phyloP scores from a whole-genome alignment of 92 coral and sea anemone species.

The Pocillopora meandrina region DNA sequence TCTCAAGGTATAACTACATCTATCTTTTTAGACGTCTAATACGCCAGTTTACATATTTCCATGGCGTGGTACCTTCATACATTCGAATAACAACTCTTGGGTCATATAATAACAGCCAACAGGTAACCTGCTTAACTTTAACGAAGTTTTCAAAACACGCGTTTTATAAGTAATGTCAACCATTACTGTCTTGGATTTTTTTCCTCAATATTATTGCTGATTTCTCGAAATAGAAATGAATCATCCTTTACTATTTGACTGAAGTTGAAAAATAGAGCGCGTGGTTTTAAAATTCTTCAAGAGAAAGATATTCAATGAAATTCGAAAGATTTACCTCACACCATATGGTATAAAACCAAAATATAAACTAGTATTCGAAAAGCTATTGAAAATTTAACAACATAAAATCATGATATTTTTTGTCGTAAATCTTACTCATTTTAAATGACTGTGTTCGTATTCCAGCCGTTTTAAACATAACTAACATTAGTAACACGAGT shows the following conservation, averaged over 20 bases:
- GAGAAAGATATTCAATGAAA: not conserved
- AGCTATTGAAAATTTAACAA: conserved; percentile 58
- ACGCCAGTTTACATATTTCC: conserved; percentile 20
- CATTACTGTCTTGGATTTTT: not conserved
- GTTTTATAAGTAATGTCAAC: not conserved
- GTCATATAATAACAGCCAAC: conserved; percentile 55
- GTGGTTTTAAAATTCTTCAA: not conserved
- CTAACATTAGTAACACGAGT: not conserved
- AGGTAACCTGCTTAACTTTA: conserved; percentile 59
- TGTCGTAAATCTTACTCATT: conserved; percentile 1
- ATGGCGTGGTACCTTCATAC: conserved; percentile 15
- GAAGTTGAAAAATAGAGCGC: not conserved
- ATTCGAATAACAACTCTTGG: conserved; percentile 29
- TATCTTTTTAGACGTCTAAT: not conserved
- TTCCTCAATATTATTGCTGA: not conserved
- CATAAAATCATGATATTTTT: conserved; percentile 2
- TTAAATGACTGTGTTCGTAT: not conserved
- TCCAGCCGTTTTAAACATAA: not conserved
- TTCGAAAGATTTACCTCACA: conserved; percentile 34
- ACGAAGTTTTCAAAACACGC: conserved; percentile 58
- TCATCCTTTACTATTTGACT: not conserved
- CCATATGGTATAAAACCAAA: conserved; percentile 42
- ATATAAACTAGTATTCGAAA: conserved; percentile 49
- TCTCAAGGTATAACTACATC: not conserved
- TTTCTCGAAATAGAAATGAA: too few relatives aligned